Evolutionary conservation across 2,797 vertebrate genomes (phyloP).

Genomic region (Salmo trutta): DNA sequence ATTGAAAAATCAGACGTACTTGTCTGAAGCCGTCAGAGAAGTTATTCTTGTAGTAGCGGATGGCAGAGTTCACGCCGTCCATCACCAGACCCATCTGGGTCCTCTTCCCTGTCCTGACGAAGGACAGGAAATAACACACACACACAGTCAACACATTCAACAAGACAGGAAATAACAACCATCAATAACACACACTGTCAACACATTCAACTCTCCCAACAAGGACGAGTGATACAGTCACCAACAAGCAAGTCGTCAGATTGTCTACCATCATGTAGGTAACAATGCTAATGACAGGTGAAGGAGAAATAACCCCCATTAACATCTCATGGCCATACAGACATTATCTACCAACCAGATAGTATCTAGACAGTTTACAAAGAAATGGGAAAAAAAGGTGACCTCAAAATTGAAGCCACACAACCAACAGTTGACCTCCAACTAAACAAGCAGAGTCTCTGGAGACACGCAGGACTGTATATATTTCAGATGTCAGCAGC

Average conservation of each 20-base stretch:
- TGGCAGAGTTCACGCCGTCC: constrained; percentile 96
- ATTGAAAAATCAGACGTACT: constrained; percentile 63
- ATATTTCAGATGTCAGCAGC: no score
- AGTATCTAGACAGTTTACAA: no score
- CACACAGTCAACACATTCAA: neutral
- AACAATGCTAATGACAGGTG: neutral
- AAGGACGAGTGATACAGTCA: neutral
- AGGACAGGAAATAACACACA: constrained; percentile 2
- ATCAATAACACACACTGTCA: neutral
- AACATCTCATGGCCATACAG: neutral
- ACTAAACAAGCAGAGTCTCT: neutral
- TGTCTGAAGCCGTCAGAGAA: constrained; percentile 98
- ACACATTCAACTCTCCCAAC: neutral
- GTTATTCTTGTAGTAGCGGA: constrained; percentile 98
- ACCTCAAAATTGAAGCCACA: neutral
- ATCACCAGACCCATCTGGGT: constrained; percentile 92
- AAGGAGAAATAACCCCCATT: neutral
- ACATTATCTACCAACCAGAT: neutral
- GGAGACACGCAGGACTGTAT: neutral
- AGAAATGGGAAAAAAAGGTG: neutral
- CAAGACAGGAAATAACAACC: neutral
- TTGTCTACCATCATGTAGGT: neutral
- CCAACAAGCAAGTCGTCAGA: neutral
- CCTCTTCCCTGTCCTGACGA: constrained; percentile 90
- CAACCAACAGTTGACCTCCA: neutral